phyloP scores from a whole-genome alignment of 2,888 invertebrate genomes.

The Hedya salicella region DNA sequence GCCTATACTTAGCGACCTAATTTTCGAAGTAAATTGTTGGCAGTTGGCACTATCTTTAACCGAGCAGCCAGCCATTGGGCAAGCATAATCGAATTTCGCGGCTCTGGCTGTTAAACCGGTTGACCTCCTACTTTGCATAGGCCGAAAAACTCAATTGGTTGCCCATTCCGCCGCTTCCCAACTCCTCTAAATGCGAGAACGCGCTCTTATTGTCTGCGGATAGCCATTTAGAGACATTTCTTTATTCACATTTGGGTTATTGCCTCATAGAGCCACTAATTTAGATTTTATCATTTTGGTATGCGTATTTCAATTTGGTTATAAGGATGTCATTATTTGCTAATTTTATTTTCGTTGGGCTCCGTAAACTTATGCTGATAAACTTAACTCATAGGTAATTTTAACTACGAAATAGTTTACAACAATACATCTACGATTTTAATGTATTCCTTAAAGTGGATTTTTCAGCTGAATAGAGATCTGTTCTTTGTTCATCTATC shows the following conservation, averaged over 20 bases:
- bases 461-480: too few species aligned
- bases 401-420: too few species aligned
- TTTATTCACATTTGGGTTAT: conserved; percentile 27
- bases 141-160: conserved; percentile 26
- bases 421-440: too few species aligned
- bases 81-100: conserved; percentile 20
- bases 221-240: conserved; percentile 27
- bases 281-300: neutral
- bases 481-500: too few species aligned
- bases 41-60: neutral
- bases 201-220: conserved; percentile 25
- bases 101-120: conserved; percentile 19
- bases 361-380: too few species aligned
- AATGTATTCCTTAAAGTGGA: too few species aligned
- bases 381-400: too few species aligned
- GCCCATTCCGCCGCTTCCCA: conserved; percentile 22
- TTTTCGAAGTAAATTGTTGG: neutral
- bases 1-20: neutral
- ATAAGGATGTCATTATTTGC: too few species aligned
- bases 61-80: neutral
- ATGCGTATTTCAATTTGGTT: neutral
- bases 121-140: conserved; percentile 31
- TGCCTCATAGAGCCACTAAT: neutral
- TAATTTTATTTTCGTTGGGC: too few species aligned
- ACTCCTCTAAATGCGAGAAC: conserved; percentile 25